Percentiles rank a stretch among this genome's conserved stretches.
Evolutionary conservation across 1,140 invertebrate genomes (phyloP).

Genomic region (Drosophila mauritiana): DNA sequence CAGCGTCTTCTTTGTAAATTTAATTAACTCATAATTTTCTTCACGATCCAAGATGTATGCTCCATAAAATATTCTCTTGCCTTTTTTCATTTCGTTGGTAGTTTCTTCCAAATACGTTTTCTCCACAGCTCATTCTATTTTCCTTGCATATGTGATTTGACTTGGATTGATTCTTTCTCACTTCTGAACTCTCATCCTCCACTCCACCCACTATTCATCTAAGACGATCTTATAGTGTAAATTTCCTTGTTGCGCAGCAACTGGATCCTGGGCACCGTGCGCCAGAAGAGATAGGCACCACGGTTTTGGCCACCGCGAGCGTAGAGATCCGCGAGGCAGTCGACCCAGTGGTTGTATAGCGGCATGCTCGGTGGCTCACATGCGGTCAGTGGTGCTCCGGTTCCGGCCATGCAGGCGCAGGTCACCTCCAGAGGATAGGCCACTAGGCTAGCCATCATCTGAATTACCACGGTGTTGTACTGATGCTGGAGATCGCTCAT

Average conservation of each 20-base stretch:
- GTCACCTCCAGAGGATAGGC: conserved; percentile 57
- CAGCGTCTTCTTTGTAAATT: neutral
- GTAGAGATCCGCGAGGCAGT: conserved; percentile 52
- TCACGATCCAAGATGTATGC: no score
- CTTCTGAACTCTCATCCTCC: neutral
- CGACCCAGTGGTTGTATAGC: conserved; percentile 53
- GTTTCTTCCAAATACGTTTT: neutral
- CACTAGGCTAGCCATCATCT: conserved; percentile 27
- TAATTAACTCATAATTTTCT: neutral
- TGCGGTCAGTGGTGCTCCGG: conserved; percentile 42
- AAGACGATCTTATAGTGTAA: accelerated
- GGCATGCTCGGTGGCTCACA: conserved; percentile 61
- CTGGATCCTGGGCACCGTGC: conserved; percentile 39
- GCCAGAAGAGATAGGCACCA: conserved; percentile 51
- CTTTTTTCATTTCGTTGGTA: no score
- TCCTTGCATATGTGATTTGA: neutral
- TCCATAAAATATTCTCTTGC: neutral
- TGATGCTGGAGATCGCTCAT: conserved; percentile 1
- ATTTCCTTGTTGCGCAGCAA: conserved; percentile 1
- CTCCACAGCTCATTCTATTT: neutral
- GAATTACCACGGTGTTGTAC: conserved; percentile 46
- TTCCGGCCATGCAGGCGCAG: conserved; percentile 55
- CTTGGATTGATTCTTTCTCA: neutral
- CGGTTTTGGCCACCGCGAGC: conserved; percentile 52
- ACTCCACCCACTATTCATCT: neutral